Base-by-base conservation (phyloP, 53 echinoderm and acorn worm genomes). In the Pentamera pediparva region DNA sequence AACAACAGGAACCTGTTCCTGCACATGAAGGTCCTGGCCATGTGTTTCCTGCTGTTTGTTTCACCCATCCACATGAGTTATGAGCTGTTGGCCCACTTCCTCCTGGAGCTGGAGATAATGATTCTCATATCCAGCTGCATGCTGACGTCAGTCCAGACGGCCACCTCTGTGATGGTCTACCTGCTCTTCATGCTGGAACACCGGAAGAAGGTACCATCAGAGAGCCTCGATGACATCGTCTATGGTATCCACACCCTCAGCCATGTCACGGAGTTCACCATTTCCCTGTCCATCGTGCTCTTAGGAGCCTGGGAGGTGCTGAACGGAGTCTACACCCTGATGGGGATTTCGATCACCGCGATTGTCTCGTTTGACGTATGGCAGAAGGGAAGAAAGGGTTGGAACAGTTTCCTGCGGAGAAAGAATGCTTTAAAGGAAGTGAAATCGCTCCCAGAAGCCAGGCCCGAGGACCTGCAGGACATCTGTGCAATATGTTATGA, bases 401-500 rank as follows among this genome's bases (percentile, higher is more conserved):
- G 98, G 98, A 75, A 78, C 13, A 87, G 82, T 59, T 88, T 98
- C 59, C 78, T 89, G 31, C 35, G 37, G 35, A 76, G 98, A n/a
- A 79, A 88, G 41, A 85, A 89, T 25, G 98, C 98, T 22, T 84
- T 83, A 29, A 76, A 63, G 59, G 83, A 88, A 54, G 87, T 98
- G 75, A 89, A 82, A 13, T 89, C 78, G 38, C 79, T 98, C 2
- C 91, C 91, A 2, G 56, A 77, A 13, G 98, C 91, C 19, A 69
- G 85, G 40, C 65, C 70, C 15, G 53, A 37, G n/a, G 86, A 98
- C 62, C 76, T 98, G 21, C 71, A 86, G 18, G 98, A 98, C 48
- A 81, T 98, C 41, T 98, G 98, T 77, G 86, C 91, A 60, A 98
- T 98, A 48, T 98, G 98, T 56, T 98, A 92, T 43, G 91, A 98